A percentile compares a stretch with the other conserved stretches of the same genome.
These are phyloP conservation scores for Kuschelorhynchus macadamiae DNA, from an alignment of 2,888 invertebrate species.

Conservation along the genomic window DNA sequence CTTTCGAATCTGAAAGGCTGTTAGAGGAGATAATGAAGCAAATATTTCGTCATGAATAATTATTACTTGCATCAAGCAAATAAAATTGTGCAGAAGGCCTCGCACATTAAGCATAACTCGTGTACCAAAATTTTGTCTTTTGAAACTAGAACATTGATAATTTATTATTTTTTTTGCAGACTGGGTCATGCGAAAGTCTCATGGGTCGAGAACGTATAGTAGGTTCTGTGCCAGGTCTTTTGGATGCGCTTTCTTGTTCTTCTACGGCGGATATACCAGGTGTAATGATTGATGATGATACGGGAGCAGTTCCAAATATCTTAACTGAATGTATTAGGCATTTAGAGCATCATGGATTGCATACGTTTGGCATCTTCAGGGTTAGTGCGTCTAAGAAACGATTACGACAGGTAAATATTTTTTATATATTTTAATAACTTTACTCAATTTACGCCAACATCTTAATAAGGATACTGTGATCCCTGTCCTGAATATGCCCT, in stretches of 20 bases:
- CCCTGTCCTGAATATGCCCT: no score
- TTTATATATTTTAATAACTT: no score
- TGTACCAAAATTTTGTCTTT: neutral
- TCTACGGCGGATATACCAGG: constrained; percentile 68
- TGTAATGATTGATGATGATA: constrained; percentile 66
- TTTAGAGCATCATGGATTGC: constrained; percentile 84
- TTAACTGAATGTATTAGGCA: constrained; percentile 86
- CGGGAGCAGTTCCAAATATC: constrained; percentile 79
- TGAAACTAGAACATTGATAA: constrained; percentile 5
- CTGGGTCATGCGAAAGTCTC: constrained; percentile 84
- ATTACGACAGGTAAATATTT: constrained; percentile 82
- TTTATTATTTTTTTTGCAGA: constrained; percentile 71
- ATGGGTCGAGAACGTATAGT: constrained; percentile 71
- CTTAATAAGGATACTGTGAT: no score
- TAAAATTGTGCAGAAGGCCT: no score
- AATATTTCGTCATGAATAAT: no score
- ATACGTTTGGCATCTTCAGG: constrained; percentile 91
- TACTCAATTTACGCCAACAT: no score
- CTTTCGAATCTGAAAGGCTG: no score
- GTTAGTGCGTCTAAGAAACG: constrained; percentile 94
- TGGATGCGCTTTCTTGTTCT: constrained; percentile 67
- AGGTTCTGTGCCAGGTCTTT: constrained; percentile 69
- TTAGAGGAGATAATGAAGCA: no score
- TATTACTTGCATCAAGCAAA: no score
- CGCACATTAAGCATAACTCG: no score